Percentiles rank a stretch among this genome's conserved stretches.
phyloP scores from a whole-genome alignment of 2,888 invertebrate genomes.

The Conistra vaccinii region DNA sequence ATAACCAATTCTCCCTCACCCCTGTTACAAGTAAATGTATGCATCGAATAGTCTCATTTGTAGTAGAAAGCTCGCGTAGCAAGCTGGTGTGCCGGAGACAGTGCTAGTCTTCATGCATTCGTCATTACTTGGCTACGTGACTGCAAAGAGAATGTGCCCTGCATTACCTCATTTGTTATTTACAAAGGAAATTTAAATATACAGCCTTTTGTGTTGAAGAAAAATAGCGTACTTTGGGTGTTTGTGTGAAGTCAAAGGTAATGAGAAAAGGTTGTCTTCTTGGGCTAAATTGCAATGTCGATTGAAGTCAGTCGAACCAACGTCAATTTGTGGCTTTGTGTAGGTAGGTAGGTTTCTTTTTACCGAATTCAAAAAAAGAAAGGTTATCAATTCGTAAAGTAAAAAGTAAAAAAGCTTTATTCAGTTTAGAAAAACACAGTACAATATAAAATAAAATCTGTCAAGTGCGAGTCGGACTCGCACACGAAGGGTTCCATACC shows the following conservation, averaged over 20 bases:
- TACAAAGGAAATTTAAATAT: slow-evolving; percentile 53
- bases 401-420: too few relatives aligned
- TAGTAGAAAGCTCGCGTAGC: slow-evolving; percentile 22
- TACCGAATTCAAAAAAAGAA: too few relatives aligned
- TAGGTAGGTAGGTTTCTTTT: too few relatives aligned
- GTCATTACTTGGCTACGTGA: slow-evolving; percentile 56
- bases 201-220: slow-evolving; percentile 14
- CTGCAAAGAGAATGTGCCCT: slow-evolving; percentile 50
- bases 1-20: neutral
- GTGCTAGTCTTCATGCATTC: slow-evolving; percentile 45
- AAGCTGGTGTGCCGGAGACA: slow-evolving; percentile 26
- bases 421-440: too few relatives aligned
- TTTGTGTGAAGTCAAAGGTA: slow-evolving; percentile 7
- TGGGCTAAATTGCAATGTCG: too few relatives aligned
- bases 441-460: too few relatives aligned
- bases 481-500: too few relatives aligned
- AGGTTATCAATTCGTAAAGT: too few relatives aligned
- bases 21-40: slow-evolving; percentile 26
- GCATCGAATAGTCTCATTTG: slow-evolving; percentile 39
- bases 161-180: slow-evolving; percentile 48
- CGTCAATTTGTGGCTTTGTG: too few relatives aligned
- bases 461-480: too few relatives aligned
- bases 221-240: neutral
- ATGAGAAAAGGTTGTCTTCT: slow-evolving; percentile 6
- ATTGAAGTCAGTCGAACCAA: too few relatives aligned